Conservation (phyloP, 2,888 invertebrate species). For the Stratiomys singularior region DNA sequence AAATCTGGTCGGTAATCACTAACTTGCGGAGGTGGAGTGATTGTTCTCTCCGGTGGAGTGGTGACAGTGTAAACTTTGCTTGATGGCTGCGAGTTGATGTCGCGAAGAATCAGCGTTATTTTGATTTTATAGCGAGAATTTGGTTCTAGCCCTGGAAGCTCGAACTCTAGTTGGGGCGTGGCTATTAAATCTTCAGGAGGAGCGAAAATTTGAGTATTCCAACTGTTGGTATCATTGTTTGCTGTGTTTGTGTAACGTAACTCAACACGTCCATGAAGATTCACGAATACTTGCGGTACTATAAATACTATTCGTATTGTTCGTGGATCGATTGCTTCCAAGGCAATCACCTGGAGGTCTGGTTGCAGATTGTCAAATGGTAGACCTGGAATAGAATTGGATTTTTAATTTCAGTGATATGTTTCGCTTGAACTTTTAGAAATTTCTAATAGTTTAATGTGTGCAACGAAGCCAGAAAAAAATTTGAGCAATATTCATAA, state of each 20-base stretch:
- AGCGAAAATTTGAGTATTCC: slow-evolving; percentile 88
- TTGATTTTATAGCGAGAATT: slow-evolving; percentile 85
- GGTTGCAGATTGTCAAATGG: slow-evolving; percentile 56
- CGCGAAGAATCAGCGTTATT: slow-evolving; percentile 81
- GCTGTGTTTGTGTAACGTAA: slow-evolving; percentile 84
- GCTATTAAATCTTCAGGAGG: slow-evolving; percentile 87
- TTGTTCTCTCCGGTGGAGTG: slow-evolving; percentile 70
- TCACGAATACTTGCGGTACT: slow-evolving; percentile 83
- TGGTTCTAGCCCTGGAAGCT: slow-evolving; percentile 79
- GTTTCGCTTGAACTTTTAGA: too few species aligned
- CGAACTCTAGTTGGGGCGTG: slow-evolving; percentile 86
- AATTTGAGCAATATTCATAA: too few species aligned
- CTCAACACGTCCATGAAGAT: slow-evolving; percentile 87
- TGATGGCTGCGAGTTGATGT: slow-evolving; percentile 79
- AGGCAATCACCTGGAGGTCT: slow-evolving; percentile 68
- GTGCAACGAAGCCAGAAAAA: too few species aligned
- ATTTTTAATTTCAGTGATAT: too few species aligned
- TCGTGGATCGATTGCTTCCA: slow-evolving; percentile 82
- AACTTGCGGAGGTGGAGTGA: slow-evolving; percentile 69
- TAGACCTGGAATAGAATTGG: slow-evolving; percentile 47
- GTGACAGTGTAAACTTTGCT: slow-evolving; percentile 81
- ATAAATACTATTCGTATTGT: slow-evolving; percentile 85
- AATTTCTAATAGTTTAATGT: too few species aligned
- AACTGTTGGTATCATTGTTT: slow-evolving; percentile 75
- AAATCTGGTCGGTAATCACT: slow-evolving; percentile 64